Evolutionary conservation across 37 sponge, comb jelly and placozoan genomes (phyloP).

Genomic region (Spongilla lacustris): DNA sequence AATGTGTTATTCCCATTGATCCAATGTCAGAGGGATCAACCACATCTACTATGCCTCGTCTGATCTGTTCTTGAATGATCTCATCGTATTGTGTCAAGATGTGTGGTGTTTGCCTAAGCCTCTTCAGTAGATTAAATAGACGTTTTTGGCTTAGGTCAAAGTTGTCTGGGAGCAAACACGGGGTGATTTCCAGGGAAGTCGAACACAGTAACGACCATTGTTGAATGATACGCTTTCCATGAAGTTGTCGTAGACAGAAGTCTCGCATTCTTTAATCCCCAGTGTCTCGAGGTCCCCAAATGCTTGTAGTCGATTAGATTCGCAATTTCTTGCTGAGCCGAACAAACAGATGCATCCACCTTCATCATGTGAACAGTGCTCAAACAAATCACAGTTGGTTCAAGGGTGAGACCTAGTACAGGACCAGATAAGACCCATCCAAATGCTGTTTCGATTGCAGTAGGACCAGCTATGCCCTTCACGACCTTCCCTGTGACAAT

Average conservation of each 20-base stretch:
- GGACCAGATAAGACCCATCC: conserved; percentile 47
- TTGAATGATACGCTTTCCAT: conserved; percentile 6
- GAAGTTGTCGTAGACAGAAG: background rate
- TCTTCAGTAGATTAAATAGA: background rate
- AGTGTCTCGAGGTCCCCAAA: conserved; percentile 13
- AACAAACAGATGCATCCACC: no score
- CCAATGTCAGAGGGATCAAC: background rate
- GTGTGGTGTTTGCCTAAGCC: conserved; percentile 2
- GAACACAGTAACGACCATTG: conserved; percentile 29
- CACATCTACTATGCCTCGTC: conserved; percentile 27
- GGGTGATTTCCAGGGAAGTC: conserved; percentile 28
- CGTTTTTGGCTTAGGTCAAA: conserved; percentile 8
- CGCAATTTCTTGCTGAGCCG: no score
- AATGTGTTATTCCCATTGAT: conserved; percentile 3
- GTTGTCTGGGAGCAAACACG: conserved; percentile 25
- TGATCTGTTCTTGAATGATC: conserved; percentile 33
- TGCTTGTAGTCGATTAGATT: background rate
- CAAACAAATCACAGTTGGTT: no score
- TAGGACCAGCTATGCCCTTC: conserved; percentile 31
- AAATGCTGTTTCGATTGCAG: conserved; percentile 18
- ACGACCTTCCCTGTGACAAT: no score
- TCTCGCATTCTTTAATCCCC: conserved; percentile 4
- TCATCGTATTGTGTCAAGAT: conserved; percentile 17
- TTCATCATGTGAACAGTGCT: no score
- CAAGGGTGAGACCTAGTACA: background rate